Conservation (phyloP, 2,888 invertebrate species). For the Spialia ferax region DNA sequence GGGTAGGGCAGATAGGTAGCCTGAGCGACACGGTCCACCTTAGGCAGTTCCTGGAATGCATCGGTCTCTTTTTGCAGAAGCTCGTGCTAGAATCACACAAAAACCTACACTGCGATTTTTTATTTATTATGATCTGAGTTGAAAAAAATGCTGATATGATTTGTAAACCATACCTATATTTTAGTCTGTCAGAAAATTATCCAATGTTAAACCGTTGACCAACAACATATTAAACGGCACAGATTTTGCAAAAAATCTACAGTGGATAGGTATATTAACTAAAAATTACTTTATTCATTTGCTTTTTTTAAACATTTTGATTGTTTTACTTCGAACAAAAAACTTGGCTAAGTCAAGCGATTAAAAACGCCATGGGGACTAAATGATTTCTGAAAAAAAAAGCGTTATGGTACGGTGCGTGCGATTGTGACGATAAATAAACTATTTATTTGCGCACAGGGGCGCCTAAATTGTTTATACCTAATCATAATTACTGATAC, state of each 20-base stretch:
- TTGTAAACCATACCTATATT: too few relatives aligned
- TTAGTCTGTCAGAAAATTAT: too few relatives aligned
- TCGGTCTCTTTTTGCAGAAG: conserved; percentile 80
- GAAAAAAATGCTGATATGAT: too few relatives aligned
- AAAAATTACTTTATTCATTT: too few relatives aligned
- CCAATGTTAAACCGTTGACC: too few relatives aligned
- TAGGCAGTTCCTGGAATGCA: conserved; percentile 82
- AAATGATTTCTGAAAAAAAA: conserved; percentile 25
- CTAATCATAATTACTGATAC: conserved; percentile 27
- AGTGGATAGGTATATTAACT: too few relatives aligned
- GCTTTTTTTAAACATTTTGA: too few relatives aligned
- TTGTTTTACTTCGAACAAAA: too few relatives aligned
- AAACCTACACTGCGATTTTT: conserved; percentile 57
- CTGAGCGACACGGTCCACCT: conserved; percentile 70
- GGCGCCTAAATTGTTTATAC: conserved; percentile 17
- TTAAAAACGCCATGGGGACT: conserved; percentile 13
- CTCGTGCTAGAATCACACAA: conserved; percentile 67
- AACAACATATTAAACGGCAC: too few relatives aligned
- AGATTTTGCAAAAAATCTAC: too few relatives aligned
- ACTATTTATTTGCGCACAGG: conserved; percentile 29
- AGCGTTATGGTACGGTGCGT: conserved; percentile 32
- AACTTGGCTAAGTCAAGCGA: neutral
- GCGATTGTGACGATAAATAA: conserved; percentile 35
- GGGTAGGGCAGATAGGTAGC: conserved; percentile 54
- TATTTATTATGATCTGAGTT: too few relatives aligned